Base-by-base conservation (phyloP, 2,113 vertebrate species). In the Salminus brasiliensis region DNA sequence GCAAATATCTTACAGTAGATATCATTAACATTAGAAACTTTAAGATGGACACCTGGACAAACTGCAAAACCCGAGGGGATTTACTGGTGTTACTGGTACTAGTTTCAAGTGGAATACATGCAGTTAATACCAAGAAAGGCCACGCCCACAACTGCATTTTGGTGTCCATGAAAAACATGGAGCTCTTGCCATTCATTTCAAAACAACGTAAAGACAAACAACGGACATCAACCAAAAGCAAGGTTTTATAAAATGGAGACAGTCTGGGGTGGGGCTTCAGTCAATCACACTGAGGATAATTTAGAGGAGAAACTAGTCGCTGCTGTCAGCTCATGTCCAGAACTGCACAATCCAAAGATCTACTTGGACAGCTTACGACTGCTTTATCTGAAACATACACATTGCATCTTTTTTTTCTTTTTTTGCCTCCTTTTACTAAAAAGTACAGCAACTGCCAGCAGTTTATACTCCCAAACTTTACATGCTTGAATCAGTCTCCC, bases 51-150 rank as follows among this genome's bases (percentile, higher is more conserved):
- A 23, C 13, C 7, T 23, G 36, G 67, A 45, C 68, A 27, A 49
- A 39, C 68, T 27, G 12, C 47, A 27, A 23, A 9, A 11, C 60
- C n/a, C 18, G 76, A 6, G 69, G 18, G 69, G 18, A 75, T 55
- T 41, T 57, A 67, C 29, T 68, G 39, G 63, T 43, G 55, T 13
- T n/a, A 57, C 30, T 2, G 47, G 15, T 15, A 49, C 16, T 9
- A 34, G 6, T 76, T 80, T 76, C 66, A 82, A 27, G 78, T 69
- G 80, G 78, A 68, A 74, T 59, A 76, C 87, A 91, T 80, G 91
- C 89, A 92, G 80, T 78, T n/a, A n/a, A n/a, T n/a, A n/a, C n/a
- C n/a, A n/a, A n/a, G n/a, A n/a, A n/a, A 60, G 49, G 52, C 52
- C 8, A 5, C 23, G 8, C 25, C n/a, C 16, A 55, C 52, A 12